Conservation (phyloP, 2,797 vertebrate species). For the Crenichthys baileyi region DNA sequence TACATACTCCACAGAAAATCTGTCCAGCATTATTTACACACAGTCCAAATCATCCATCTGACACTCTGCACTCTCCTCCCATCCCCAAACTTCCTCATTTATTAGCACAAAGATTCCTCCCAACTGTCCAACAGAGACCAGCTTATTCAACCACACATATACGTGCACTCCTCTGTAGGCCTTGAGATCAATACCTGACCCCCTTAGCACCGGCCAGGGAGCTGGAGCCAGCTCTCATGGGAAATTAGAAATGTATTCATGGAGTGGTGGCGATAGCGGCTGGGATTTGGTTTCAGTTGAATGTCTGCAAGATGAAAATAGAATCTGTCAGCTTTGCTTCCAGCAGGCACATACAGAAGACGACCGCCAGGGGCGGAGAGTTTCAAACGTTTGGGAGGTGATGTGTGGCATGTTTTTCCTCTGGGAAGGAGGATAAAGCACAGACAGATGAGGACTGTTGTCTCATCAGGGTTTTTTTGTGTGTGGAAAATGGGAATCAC, state of each 20-base stretch:
- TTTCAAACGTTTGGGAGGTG: slow-evolving; percentile 30
- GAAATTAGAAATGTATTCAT: slow-evolving; percentile 52
- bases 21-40: neutral
- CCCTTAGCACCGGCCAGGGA: slow-evolving; percentile 12
- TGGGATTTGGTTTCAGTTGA: slow-evolving; percentile 29
- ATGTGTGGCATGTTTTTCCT: slow-evolving; percentile 16
- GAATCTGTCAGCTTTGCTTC: slow-evolving; percentile 25
- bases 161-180: slow-evolving; percentile 6
- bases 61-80: neutral
- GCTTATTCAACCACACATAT: slow-evolving; percentile 11
- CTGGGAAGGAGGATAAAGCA: neutral
- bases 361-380: neutral
- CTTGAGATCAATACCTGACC: slow-evolving; percentile 51
- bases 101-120: neutral
- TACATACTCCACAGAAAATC: slow-evolving; percentile 1
- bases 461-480: neutral
- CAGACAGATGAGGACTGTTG: neutral
- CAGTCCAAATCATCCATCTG: slow-evolving; percentile 3
- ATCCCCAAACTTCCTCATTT: neutral
- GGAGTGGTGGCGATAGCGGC: neutral
- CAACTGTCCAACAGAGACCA: slow-evolving; percentile 9
- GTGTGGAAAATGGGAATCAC: neutral
- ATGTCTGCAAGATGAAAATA: slow-evolving; percentile 33
- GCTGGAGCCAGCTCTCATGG: slow-evolving; percentile 19
- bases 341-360: neutral